Percentiles rank a stretch among this genome's conserved stretches.
phyloP scores from a whole-genome alignment of 2,888 invertebrate genomes.

The Hirtodrosophila cameraria region DNA sequence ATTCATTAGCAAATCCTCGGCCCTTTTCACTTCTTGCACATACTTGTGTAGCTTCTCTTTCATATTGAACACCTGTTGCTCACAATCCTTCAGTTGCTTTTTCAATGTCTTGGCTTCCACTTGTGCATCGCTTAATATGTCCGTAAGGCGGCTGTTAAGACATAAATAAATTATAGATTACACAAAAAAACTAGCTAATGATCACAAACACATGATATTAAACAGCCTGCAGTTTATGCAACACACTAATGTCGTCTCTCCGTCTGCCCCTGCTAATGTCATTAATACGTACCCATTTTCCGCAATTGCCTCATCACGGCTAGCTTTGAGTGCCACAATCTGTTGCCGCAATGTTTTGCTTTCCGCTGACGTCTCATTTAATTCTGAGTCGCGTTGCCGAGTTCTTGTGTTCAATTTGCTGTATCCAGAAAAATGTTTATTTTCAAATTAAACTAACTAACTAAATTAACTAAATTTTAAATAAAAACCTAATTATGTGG shows the following conservation, averaged over 20 bases:
- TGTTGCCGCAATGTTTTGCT: conserved; percentile 82
- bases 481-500: too few relatives aligned
- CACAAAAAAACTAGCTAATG: conserved; percentile 40
- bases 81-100: conserved; percentile 88
- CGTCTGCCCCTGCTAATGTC: conserved; percentile 39
- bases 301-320: conserved; percentile 82
- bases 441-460: too few relatives aligned
- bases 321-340: conserved; percentile 79
- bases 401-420: conserved; percentile 77
- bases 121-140: conserved; percentile 88
- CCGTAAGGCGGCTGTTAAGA: conserved; percentile 87
- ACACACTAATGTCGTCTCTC: conserved; percentile 22
- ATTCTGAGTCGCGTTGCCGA: conserved; percentile 79
- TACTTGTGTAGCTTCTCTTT: conserved; percentile 92
- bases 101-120: conserved; percentile 87
- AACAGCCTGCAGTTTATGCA: conserved; percentile 12
- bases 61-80: conserved; percentile 89
- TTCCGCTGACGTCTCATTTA: conserved; percentile 82
- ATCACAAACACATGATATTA: conserved; percentile 10
- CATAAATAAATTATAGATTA: conserved; percentile 10
- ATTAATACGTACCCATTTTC: conserved; percentile 81
- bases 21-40: conserved; percentile 91
- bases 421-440: conserved; percentile 12
- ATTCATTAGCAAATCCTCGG: conserved; percentile 90
- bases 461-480: too few relatives aligned